Evolutionary conservation across 2,113 vertebrate species (phyloP), one percentile per base, ranked within the genome.

Genomic region (Serinus canaria): DNA sequence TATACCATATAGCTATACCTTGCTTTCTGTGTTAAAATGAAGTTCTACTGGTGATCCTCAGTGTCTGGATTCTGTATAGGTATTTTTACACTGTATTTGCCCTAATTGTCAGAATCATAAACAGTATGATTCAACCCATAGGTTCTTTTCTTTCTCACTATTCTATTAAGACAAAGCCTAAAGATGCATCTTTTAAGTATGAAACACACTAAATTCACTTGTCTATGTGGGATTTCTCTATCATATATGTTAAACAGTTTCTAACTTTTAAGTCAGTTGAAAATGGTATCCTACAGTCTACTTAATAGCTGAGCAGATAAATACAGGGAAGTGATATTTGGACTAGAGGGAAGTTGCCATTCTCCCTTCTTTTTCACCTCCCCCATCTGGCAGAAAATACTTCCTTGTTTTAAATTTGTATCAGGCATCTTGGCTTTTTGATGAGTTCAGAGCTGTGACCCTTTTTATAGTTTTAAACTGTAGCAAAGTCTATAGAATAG

Each of bases 381-480:
- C 14, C 15, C 23, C 44, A 59, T 70, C n/a, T 83, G 83, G 37
- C 82, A 74, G 74, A 88, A 83, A 62, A 33, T 83, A 95, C 90
- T 96, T 96, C 87, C 87, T 87, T 83, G 20, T 94, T 95, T 83
- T 94, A 90, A 90, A 90, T 86, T 90, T 53, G 31, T 77, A 35
- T 90, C 1, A 22, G 49, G 68, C 56, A 58, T 74, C 49, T 77
- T 89, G 53, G 31, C 41, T 85, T 73, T 82, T 58, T 44, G 31
- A 13, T 19, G 37, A 35, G 16, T 72, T 92, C 43, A 63, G 39
- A 87, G 24, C 80, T 89, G 5, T 47, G 43, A 23, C 9, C 20
- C 4, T 60, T 11, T 11, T 63, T 77, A 2, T 0, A 24, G 25
- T 63, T 94, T 30, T 46, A 59, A 78, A 24, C 37, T 80, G 10